A percentile compares a stretch with the other conserved stretches of the same genome.
These are phyloP conservation scores for Rhinella marina DNA, from an alignment of 2,797 vertebrate species.

Conservation along the genomic window DNA sequence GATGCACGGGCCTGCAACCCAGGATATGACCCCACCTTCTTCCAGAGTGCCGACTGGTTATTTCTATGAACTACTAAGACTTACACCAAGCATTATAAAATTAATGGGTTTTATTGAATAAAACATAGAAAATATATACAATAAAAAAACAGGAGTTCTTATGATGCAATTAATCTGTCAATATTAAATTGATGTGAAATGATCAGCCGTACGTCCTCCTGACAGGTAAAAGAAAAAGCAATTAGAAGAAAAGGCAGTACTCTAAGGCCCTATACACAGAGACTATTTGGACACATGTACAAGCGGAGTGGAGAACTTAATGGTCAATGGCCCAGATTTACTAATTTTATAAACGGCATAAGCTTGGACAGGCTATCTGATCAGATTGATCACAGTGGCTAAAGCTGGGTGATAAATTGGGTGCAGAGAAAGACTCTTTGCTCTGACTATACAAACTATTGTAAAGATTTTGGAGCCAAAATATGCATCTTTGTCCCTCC, in stretches of 20 bases:
- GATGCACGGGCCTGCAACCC: too few relatives aligned
- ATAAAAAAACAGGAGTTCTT: constrained; percentile 28
- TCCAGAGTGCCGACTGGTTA: too few relatives aligned
- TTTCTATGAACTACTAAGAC: background rate
- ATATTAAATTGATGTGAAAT: constrained; percentile 77
- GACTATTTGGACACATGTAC: background rate
- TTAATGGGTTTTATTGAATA: constrained; percentile 26
- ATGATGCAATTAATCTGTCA: constrained; percentile 73
- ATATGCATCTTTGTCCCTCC: too few relatives aligned
- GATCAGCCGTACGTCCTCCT: constrained; percentile 80
- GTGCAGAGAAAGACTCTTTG: too few relatives aligned
- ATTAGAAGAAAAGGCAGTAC: background rate
- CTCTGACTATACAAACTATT: too few relatives aligned
- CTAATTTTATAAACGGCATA: too few relatives aligned
- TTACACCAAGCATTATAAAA: background rate
- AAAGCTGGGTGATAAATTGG: too few relatives aligned
- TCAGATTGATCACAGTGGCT: too few relatives aligned
- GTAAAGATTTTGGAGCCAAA: too few relatives aligned
- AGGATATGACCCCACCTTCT: too few relatives aligned
- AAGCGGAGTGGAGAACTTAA: background rate
- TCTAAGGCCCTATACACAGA: background rate
- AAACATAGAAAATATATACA: background rate
- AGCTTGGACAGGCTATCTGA: too few relatives aligned
- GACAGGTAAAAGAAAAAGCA: constrained; percentile 30
- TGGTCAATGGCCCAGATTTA: background rate